Base-by-base conservation (phyloP, 2,888 invertebrate genomes). In the Tachina fera region DNA sequence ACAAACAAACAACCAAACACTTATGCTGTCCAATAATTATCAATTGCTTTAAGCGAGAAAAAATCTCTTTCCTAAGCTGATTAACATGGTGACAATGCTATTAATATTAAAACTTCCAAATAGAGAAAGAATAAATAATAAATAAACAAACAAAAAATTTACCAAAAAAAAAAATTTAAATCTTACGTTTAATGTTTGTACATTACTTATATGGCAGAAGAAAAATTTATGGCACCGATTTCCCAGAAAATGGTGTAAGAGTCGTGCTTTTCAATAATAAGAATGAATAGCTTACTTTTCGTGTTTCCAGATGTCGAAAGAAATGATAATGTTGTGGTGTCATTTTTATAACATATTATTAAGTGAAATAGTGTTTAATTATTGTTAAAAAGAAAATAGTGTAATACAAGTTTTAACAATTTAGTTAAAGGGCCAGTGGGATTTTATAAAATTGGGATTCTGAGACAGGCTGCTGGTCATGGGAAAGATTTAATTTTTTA, bases 91-190 rank as follows among this genome's bases (percentile, higher is more conserved):
- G 65, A 65, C 45, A 65, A 31, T 22, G 65, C 22, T 22, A 14
- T 65, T 22, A n/a, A 65, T 22, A 14, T 65, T 22, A n/a, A 65
- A 47, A 47, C 47, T 65, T 65, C 47, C 65, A 47, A 65, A 47
- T 31, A 47, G 65, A 47, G 47, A 19, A 65, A 47, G 47, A 65
- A 65, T 47, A 65, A 47, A 31, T 43, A 43, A 61, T 43, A 43
- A 43, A 43, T 8, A 58, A 61, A 61, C 16, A 61, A 11, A 6
- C n/a, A 4, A 43, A 6, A 41, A 41, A 60, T 16, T 39, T 61
- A 5, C 43, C 43, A 41, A 61, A 31, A 31, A 5, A 31, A 6
- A 61, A 41, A 61, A 1, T 61, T 61, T 8, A 16, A 61, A 43
- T 61, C 43, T 61, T 43, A 16, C n/a, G 16, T 61, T 61, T 43